Base-by-base conservation (phyloP, 2,888 invertebrate species). In the Proisotoma minuta region DNA sequence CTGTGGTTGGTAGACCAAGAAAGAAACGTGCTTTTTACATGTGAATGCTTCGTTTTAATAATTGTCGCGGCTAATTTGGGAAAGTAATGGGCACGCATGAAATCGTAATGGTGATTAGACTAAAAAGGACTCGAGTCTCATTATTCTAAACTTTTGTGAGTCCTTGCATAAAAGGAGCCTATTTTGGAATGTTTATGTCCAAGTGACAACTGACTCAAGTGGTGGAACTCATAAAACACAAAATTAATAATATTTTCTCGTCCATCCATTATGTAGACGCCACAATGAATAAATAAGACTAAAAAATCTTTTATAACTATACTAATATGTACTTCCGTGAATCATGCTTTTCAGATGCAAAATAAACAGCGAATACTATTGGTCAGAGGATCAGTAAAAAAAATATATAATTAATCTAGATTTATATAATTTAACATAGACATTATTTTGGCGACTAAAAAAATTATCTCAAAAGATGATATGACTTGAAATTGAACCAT, bases 1-100 rank as follows among this genome's bases (percentile, higher is more conserved):
- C 10, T 5, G 47, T 12, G 20, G 47, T 47, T 15, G 8, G 10
- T 5, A 47, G 18, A 12, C 18, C 22, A 5, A 24, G 50, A 50
- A 15, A 48, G 65, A 60, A 68, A 68, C 68, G 68, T 68, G 68
- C 62, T 64, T 65, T 68, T 65, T 68, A 60, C 63, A 62, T 65
- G 60, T 60, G 64, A 68, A 68, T 60, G 68, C 65, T 62, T 62
- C 62, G 53, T 65, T 68, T 60, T 64, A n/a, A n/a, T 62, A 62
- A 63, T 62, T 62, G 65, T 65, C 60, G 59, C 65, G 34, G 53
- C 57, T 65, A 63, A 68, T 63, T 68, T 68, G 63, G 63, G 65
- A 63, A 65, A 64, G 57, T 64, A 64, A 62, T 68, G 65, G 60
- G 59, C 59, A 53, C 59, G 52, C 68, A 68, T 62, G 65, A 58